Evolutionary conservation across 2,113 vertebrate genomes (phyloP), one percentile per base, ranked within the genome.

Genomic region (Rousettus leschenaultii): DNA sequence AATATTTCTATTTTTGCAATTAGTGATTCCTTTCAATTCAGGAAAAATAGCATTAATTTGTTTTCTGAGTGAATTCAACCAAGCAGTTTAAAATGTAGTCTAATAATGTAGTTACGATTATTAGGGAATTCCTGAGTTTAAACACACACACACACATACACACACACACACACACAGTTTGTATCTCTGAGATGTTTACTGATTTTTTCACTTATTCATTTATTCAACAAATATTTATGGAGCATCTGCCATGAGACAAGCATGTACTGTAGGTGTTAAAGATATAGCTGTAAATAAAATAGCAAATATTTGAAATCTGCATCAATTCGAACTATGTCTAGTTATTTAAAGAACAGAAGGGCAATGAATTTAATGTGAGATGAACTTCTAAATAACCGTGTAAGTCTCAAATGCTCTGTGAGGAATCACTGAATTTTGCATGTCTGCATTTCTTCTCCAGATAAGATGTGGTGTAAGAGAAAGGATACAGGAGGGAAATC

Each of bases 1-100:
- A 80, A 10, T 89, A 75, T 85, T 92, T 85, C 71, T 80, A 35
- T 71, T 96, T 95, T 40, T 85, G 14, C 19, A 55, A 86, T 55
- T 45, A 75, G 24, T 57, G 43, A 80, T 48, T 90, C 10, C 35
- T 84, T 90, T 78, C 13, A 48, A 33, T 51, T 79, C 1, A 30
- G 11, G 24, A 95, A 95, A 26, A 92, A 68, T 8, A 78, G 26
- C 35, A 43, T 35, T 61, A 35, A 90, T 84, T 90, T 66, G 68
- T 80, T 73, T 74, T 59, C 57, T 80, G 68, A 70, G 53, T 30
- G 48, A 75, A 63, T 84, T 84, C 40, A 91, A 74, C 4, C 13
- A 51, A 88, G 11, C n/a, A 85, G 48, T 30, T 92, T 80, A 68
- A 66, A 79, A 85, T 66, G 19, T 45, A 30, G 55, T 48, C 40